Base-by-base conservation (phyloP, 2,797 vertebrate genomes). In the Pelobates cultripes region DNA sequence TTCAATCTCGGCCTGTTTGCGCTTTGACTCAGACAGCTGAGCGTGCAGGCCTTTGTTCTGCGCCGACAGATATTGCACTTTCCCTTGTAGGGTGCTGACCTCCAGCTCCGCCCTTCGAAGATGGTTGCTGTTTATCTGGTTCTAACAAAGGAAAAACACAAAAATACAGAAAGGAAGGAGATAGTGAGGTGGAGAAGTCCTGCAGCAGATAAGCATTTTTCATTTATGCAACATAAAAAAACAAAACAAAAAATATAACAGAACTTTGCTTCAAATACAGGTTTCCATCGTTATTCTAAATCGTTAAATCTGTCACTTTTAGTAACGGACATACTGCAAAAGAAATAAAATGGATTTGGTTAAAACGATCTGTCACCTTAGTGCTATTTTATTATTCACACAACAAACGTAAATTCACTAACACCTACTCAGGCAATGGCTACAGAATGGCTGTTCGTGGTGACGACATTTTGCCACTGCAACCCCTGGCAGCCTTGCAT, bases 121-220 rank as follows among this genome's bases (percentile, higher is more conserved):
- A 71, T 99, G 97, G 89, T 98, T 99, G 86, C 92, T 93, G 76
- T 97, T 97, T 87, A 99, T 98, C 89, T 99, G 96, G 92, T 95
- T 99, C 98, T 99, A 93, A 85, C 70, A 86, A 86, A 86, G 86
- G 28, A 74, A 86, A 75, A 45, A 81, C 45, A 69, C 0, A 61
- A 64, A 64, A 8, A 64, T 0, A 60, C n/a, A 64, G 9, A 84
- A 4, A 17, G 14, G 41, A 57, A 57, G 12, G 28, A 14, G 5
- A 80, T 43, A 4, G 47, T 51, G 47, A 41, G 57, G 70, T 17
- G 53, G 6, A 71, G 41, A 14, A 57, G 10, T 7, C 9, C 13
- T 51, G 74, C 4, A 66, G 28, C 13, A 64, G 43, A 10, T 63
- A 57, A 4, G 4, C 14, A 12, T 15, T 12, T 57, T 15, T 57